phyloP scores from a whole-genome alignment of 2,888 invertebrate genomes.

The Drosophila anomelani region DNA sequence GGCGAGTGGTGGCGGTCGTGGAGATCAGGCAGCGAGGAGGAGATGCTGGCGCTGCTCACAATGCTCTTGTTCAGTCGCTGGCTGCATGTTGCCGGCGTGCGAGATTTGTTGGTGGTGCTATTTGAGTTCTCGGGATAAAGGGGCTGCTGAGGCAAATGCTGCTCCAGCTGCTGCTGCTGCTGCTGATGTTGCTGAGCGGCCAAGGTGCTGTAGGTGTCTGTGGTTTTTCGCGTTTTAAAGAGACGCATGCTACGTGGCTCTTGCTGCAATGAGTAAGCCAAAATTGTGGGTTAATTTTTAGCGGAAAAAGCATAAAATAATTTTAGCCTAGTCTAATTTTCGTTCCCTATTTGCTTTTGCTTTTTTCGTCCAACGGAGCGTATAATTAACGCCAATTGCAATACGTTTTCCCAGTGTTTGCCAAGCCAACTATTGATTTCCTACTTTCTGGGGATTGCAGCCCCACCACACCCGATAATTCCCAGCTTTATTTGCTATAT shows the following conservation, averaged over 20 bases:
- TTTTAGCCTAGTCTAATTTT: slow-evolving; percentile 25
- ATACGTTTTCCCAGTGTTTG: slow-evolving; percentile 38
- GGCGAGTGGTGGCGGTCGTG: slow-evolving; percentile 84
- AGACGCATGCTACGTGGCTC: slow-evolving; percentile 81
- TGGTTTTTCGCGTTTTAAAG: slow-evolving; percentile 84
- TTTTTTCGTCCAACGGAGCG: slow-evolving; percentile 64
- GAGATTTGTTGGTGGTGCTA: slow-evolving; percentile 28
- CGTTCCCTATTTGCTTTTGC: slow-evolving; percentile 40
- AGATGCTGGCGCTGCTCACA: slow-evolving; percentile 79
- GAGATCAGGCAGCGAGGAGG: slow-evolving; percentile 84
- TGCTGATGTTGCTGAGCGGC: slow-evolving; percentile 57
- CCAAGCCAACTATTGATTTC: slow-evolving; percentile 32
- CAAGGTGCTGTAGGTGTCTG: slow-evolving; percentile 81
- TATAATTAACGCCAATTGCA: slow-evolving; percentile 66
- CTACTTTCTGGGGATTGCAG: slow-evolving; percentile 27
- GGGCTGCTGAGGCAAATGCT: slow-evolving; percentile 27
- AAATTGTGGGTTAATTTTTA: slow-evolving; percentile 27
- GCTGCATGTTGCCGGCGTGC: slow-evolving; percentile 67
- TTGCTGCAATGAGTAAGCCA: slow-evolving; percentile 13
- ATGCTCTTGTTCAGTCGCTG: slow-evolving; percentile 75
- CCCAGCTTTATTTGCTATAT: slow-evolving; percentile 24
- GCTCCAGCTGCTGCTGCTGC: slow-evolving; percentile 32
- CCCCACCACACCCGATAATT: slow-evolving; percentile 7
- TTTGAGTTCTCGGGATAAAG: slow-evolving; percentile 23
- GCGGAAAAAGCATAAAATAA: slow-evolving; percentile 30